phyloP scores from a whole-genome alignment of 2,113 vertebrate species.

The Eublepharis macularius region DNA sequence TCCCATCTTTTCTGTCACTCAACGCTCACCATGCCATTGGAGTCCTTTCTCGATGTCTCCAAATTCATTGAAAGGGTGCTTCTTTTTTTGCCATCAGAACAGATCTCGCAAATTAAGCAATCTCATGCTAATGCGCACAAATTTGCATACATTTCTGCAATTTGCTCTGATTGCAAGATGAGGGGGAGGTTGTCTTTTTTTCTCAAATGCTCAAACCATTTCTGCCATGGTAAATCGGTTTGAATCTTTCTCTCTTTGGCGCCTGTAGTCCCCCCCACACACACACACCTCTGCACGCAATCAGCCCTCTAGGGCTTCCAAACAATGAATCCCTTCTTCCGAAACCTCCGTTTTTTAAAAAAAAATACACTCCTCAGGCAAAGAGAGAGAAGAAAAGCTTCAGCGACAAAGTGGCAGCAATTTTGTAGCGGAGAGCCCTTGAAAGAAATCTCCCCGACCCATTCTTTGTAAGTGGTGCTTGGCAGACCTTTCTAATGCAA shows the following conservation, averaged over 20 bases:
- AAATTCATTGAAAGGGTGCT: background rate
- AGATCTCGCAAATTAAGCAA: slow-evolving; percentile 23
- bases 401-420: slow-evolving; percentile 32
- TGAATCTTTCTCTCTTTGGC: background rate
- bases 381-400: slow-evolving; percentile 14
- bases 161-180: slow-evolving; percentile 33
- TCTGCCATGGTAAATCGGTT: background rate
- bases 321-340: background rate
- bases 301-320: background rate
- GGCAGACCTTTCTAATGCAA: background rate
- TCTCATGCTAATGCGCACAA: slow-evolving; percentile 25
- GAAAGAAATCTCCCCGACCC: slow-evolving; percentile 20
- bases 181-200: background rate
- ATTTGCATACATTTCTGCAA: slow-evolving; percentile 26
- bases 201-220: background rate
- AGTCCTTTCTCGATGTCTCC: background rate
- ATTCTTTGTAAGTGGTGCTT: background rate
- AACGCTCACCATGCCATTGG: background rate
- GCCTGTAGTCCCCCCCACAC: background rate
- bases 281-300: background rate
- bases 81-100: background rate
- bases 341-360: background rate
- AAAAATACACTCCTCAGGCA: rapidly evolving
- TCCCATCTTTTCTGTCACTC: background rate
- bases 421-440: slow-evolving; percentile 55